Evolutionary conservation across 2,888 invertebrate species (phyloP).

Genomic region (Limnephilus marmoratus): DNA sequence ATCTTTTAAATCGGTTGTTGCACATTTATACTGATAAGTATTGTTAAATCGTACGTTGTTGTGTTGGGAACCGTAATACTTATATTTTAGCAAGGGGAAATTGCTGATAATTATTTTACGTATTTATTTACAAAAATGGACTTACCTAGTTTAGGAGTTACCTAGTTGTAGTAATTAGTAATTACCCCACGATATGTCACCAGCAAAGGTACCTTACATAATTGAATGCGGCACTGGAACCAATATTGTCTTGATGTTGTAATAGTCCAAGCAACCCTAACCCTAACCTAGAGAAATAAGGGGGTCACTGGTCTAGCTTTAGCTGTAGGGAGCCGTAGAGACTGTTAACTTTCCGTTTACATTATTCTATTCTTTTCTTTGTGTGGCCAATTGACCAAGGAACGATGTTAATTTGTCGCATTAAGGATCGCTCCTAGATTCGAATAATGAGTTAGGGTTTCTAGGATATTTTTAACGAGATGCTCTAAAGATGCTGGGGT

Average conservation of each 20-base stretch:
- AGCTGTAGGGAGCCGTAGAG: neutral
- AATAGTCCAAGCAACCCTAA: slow-evolving; percentile 46
- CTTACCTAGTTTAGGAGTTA: too few relatives aligned
- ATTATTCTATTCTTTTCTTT: slow-evolving; percentile 58
- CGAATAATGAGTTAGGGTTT: slow-evolving; percentile 27
- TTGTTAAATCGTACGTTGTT: too few relatives aligned
- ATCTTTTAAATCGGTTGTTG: too few relatives aligned
- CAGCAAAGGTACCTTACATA: neutral
- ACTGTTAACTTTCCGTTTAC: slow-evolving; percentile 34
- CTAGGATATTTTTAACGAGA: slow-evolving; percentile 19
- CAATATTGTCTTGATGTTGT: slow-evolving; percentile 57
- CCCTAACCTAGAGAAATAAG: slow-evolving; percentile 46
- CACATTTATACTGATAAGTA: too few relatives aligned
- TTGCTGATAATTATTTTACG: too few relatives aligned
- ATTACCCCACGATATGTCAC: too few relatives aligned
- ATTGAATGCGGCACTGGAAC: neutral
- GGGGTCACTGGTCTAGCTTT: neutral
- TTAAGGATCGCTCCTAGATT: slow-evolving; percentile 47
- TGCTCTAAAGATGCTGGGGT: slow-evolving; percentile 48
- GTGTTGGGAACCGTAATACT: too few relatives aligned
- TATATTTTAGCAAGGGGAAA: too few relatives aligned
- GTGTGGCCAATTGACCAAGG: slow-evolving; percentile 65
- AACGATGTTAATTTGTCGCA: slow-evolving; percentile 66
- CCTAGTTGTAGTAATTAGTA: too few relatives aligned
- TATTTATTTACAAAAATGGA: too few relatives aligned